phyloP scores from a whole-genome alignment of 2,797 vertebrate species.

The Pseudochaenichthys georgianus region DNA sequence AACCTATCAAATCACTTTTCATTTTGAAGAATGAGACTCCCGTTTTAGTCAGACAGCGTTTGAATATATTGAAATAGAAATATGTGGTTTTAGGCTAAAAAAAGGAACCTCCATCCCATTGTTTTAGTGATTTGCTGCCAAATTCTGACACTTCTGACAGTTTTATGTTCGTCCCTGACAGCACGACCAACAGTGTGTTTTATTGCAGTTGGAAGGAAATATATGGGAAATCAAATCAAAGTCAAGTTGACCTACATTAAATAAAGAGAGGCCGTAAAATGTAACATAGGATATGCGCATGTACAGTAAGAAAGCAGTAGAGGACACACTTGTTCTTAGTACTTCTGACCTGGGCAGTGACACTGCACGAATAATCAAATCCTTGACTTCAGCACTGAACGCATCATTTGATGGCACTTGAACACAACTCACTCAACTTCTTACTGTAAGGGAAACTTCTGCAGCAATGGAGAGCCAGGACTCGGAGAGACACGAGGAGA shows the following conservation, averaged over 20 bases:
- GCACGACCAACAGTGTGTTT: neutral
- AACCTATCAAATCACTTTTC: conserved; percentile 30
- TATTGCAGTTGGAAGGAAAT: conserved; percentile 23
- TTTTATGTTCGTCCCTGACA: conserved; percentile 17
- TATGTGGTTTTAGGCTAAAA: conserved; percentile 30
- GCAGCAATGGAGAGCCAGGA: too few species aligned
- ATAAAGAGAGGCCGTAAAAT: neutral
- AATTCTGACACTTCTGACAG: conserved; percentile 5
- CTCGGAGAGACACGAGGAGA: too few species aligned
- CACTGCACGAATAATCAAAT: neutral
- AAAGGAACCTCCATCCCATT: too few species aligned
- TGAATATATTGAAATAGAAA: neutral
- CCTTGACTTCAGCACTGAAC: neutral
- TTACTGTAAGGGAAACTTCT: too few species aligned
- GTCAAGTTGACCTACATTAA: neutral
- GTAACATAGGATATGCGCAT: neutral
- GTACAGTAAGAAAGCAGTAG: neutral
- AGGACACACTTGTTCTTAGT: neutral
- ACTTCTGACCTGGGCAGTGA: conserved; percentile 8
- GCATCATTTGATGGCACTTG: neutral
- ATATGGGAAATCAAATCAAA: conserved; percentile 6
- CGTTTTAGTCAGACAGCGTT: conserved; percentile 16
- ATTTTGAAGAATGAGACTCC: neutral
- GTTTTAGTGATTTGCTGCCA: too few species aligned
- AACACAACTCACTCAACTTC: too few species aligned